phyloP scores from a whole-genome alignment of 92 coral and sea anemone species.

The Porites rus region DNA sequence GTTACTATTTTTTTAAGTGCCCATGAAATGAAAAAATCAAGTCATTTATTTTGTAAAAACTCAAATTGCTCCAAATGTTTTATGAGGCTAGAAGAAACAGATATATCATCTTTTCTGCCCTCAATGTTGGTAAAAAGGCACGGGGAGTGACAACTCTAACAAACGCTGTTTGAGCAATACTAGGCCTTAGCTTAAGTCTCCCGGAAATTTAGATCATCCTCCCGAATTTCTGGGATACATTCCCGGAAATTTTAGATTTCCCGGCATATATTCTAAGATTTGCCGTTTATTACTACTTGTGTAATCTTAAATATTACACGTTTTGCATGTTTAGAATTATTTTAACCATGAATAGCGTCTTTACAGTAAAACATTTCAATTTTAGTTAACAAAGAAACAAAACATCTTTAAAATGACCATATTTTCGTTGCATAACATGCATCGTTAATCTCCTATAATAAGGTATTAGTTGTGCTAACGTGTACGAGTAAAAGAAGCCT shows the following conservation, averaged over 20 bases:
- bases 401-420: background rate
- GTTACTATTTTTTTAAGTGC: no score
- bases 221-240: no score
- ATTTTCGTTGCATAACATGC: background rate
- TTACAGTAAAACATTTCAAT: background rate
- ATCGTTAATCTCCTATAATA: background rate
- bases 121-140: background rate
- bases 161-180: no score
- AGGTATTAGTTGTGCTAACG: background rate
- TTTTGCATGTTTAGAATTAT: background rate
- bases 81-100: no score
- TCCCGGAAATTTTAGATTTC: no score
- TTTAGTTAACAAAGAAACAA: background rate
- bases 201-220: no score
- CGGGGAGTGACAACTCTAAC: slow-evolving; percentile 8
- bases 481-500: background rate
- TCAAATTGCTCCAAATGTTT: no score
- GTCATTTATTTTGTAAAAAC: no score
- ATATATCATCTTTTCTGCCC: no score
- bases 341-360: background rate
- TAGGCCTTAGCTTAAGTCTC: no score
- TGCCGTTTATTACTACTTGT: background rate
- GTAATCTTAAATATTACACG: background rate
- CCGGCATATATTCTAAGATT: no score
- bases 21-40: no score